A percentile compares a stretch with the other conserved stretches of the same genome.
Evolutionary conservation across 2,888 invertebrate genomes (phyloP).

Genomic region (Thumatha senex): DNA sequence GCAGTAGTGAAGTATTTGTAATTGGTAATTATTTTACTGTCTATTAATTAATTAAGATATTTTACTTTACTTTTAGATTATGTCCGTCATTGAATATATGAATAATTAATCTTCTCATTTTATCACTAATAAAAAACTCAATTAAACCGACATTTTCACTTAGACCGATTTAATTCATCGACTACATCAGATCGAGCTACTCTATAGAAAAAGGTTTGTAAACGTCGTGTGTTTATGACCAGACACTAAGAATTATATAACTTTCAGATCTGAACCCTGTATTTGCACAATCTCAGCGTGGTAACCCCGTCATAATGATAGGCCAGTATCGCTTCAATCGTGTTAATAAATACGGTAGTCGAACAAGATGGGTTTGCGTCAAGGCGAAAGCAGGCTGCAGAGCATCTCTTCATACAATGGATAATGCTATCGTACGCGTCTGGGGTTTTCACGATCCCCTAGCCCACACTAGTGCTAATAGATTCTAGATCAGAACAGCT

Average conservation of each 20-base stretch:
- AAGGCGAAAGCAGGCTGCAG: slow-evolving; percentile 77
- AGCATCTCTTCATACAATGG: slow-evolving; percentile 74
- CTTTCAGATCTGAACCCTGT: slow-evolving; percentile 75
- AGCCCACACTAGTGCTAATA: slow-evolving; percentile 74
- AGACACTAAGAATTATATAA: slow-evolving; percentile 36
- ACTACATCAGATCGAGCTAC: too few relatives aligned
- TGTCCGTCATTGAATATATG: background rate
- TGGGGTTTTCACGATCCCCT: slow-evolving; percentile 76
- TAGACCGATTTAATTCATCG: too few relatives aligned
- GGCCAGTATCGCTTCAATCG: slow-evolving; percentile 77
- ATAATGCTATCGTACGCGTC: slow-evolving; percentile 75
- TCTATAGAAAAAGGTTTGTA: too few relatives aligned
- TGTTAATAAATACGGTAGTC: slow-evolving; percentile 73
- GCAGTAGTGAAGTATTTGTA: too few relatives aligned
- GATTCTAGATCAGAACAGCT: slow-evolving; percentile 49
- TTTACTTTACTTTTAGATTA: background rate
- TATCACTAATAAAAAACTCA: slow-evolving; percentile 2
- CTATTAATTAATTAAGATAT: background rate
- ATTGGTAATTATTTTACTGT: too few relatives aligned
- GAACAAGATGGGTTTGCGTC: slow-evolving; percentile 76
- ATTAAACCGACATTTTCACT: background rate
- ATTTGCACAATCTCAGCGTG: slow-evolving; percentile 75
- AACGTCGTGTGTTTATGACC: background rate
- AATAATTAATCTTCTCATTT: slow-evolving; percentile 1
- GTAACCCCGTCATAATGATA: slow-evolving; percentile 78